Evolutionary conservation across 1,140 invertebrate species (phyloP), one percentile per base, ranked within the genome.

Genomic region (Meloidogyne exigua): DNA sequence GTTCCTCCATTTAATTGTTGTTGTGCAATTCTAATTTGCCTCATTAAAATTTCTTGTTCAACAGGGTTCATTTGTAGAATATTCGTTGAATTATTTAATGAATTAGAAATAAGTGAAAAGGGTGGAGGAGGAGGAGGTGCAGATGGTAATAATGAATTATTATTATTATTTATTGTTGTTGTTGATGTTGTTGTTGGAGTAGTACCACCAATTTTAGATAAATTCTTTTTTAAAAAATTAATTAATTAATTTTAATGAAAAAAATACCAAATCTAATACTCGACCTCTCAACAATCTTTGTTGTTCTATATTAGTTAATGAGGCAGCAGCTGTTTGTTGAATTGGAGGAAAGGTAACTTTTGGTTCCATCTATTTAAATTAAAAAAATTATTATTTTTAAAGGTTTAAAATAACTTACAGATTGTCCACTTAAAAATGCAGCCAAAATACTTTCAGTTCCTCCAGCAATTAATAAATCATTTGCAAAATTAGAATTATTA

Each of bases 1-100:
- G 15, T 57, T 21, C 49, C 49, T n/a, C 49, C 18, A 57, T 57
- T 57, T 57, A 57, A 7, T 57, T 57, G 49, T 74, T 75, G 73
- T 32, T 68, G 72, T 18, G 64, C 65, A 39, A 78, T 44, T 26
- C 26, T 74, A 28, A 26, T 44, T 75, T 76, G 75, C n/a, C 69
- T 42, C 76, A 78, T 78, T 49, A 75, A 28, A 26, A 78, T 42
- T 73, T 78, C 76, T 68, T 78, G 76, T 21, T 78, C 76, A 42
- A 78, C 65, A 9, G 76, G 75, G 32, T 75, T 70, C 23, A 70
- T 21, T 69, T 23, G 32, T 32, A 68, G 25, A 32, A n/a, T 68
- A 18, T 32, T 32, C 5, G 0, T 39, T 39, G 36, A 39, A 39
- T 67, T 67, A 15, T n/a, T 42, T 68, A 32, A 68, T 7, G 28